phyloP scores from a whole-genome alignment of 92 coral and sea anemone genomes.

The Heteractis magnifica region DNA sequence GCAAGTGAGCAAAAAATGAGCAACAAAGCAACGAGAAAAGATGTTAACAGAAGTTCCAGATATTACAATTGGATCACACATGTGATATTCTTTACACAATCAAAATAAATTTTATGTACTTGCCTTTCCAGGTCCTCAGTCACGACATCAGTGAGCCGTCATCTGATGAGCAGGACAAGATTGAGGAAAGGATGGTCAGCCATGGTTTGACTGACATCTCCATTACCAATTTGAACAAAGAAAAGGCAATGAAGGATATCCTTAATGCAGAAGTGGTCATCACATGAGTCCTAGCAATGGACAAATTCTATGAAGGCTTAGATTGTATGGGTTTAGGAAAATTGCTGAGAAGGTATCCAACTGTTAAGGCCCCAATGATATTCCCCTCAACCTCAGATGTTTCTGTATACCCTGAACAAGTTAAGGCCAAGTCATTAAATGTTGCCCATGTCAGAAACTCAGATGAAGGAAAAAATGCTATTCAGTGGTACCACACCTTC shows the following conservation, averaged over 20 bases:
- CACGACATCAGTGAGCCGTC: conserved; percentile 16
- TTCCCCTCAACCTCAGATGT: conserved; percentile 19
- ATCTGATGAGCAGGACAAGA: conserved; percentile 40
- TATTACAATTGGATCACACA: too few species aligned
- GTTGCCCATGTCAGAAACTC: not conserved
- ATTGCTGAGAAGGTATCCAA: conserved; percentile 21
- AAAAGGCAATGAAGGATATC: conserved; percentile 54
- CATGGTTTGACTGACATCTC: conserved; percentile 57
- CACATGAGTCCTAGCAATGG: conserved; percentile 51
- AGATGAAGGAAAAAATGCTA: too few species aligned
- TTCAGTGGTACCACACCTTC: too few species aligned
- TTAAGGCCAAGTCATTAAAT: conserved; percentile 11
- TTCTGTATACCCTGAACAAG: conserved; percentile 7
- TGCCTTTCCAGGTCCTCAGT: conserved; percentile 12
- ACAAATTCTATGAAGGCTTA: too few species aligned
- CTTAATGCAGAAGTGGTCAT: conserved; percentile 49
- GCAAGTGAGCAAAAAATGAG: not conserved
- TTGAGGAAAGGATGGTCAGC: conserved; percentile 48
- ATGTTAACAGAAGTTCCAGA: conserved; percentile 8
- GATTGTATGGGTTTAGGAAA: conserved; percentile 2
- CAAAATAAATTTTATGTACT: not conserved
- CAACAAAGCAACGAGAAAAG: not conserved
- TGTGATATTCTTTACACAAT: not conserved
- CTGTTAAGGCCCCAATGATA: conserved; percentile 1
- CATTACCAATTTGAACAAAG: conserved; percentile 50